phyloP scores from a whole-genome alignment of 1,140 invertebrate genomes.

The Oscheius sp. region DNA sequence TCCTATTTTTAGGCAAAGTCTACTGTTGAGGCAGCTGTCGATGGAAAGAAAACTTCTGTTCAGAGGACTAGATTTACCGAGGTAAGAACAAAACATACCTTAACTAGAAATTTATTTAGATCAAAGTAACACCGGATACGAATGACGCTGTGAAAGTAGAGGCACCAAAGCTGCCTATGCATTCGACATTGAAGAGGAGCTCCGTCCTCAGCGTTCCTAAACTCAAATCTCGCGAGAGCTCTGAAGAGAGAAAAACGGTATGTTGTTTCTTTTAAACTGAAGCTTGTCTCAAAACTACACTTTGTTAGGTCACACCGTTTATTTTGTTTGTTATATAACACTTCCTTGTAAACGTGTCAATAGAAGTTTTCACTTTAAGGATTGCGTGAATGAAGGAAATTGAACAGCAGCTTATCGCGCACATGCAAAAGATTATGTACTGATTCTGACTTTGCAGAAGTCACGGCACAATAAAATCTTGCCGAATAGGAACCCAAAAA shows the following conservation, averaged over 20 bases:
- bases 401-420: too few relatives aligned
- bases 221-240: conserved; percentile 17
- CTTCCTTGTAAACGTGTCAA: too few relatives aligned
- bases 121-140: conserved; percentile 14
- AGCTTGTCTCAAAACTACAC: too few relatives aligned
- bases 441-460: too few relatives aligned
- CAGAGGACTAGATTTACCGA: neutral
- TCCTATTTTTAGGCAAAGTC: neutral
- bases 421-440: too few relatives aligned
- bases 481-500: too few relatives aligned
- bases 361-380: too few relatives aligned
- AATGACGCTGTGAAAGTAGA: conserved; percentile 3
- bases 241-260: conserved; percentile 25
- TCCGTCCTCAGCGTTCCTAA: conserved; percentile 8
- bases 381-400: too few relatives aligned
- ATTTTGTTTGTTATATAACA: too few relatives aligned
- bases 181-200: conserved; percentile 5
- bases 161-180: neutral
- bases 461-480: too few relatives aligned
- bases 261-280: too few relatives aligned
- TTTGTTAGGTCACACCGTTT: too few relatives aligned
- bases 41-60: conserved; percentile 4
- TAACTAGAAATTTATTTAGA: neutral
- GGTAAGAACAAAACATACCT: neutral
- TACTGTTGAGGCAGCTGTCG: neutral